Evolutionary conservation across 2,888 invertebrate species (phyloP), one percentile per base, ranked within the genome.

Genomic region (Loripinus fragilis): DNA sequence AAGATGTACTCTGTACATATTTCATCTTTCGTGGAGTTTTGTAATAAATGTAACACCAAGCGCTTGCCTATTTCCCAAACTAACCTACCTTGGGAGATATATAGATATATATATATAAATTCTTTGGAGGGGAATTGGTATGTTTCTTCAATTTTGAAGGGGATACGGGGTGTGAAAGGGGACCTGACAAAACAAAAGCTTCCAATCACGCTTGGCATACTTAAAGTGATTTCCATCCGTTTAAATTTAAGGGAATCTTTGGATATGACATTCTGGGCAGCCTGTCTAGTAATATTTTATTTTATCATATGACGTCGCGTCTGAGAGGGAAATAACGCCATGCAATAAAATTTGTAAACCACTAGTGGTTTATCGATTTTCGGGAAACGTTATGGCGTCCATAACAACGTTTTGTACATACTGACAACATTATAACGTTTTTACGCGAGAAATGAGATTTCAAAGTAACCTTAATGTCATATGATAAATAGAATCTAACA

Each of bases 141-240:
- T 52, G 65, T 72, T 17, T 30, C 64, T 17, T 72, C 72, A 25
- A 41, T 72, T 64, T 28, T 72, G 20, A 52, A 72, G 30, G 72
- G 72, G 1, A 42, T 42, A 20, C 38, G 64, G 5, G 25, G 65
- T 10, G 45, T 60, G 1, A 52, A 52, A 65, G 72, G 72, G 1
- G 64, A 72, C 25, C 10, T 20, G n/a, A 17, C 52, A 10, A 72
- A 38, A n/a, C 72, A 52, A 8, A 72, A 72, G 35, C 65, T 41
- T 2, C 72, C 72, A 15, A 72, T 65, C 17, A 72, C 65, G 3
- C 45, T 55, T 1, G n/a, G 41, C 20, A 45, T 72, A 15, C 30
- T 72, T 17, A 12, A n/a, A 17, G 25, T 28, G 20, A 65, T 72
- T 42, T 60, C 25, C 20, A 25, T n/a, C n/a, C 23, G n/a, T 8